Base-by-base conservation (phyloP, 2,888 invertebrate species). In the Dynastes maya region DNA sequence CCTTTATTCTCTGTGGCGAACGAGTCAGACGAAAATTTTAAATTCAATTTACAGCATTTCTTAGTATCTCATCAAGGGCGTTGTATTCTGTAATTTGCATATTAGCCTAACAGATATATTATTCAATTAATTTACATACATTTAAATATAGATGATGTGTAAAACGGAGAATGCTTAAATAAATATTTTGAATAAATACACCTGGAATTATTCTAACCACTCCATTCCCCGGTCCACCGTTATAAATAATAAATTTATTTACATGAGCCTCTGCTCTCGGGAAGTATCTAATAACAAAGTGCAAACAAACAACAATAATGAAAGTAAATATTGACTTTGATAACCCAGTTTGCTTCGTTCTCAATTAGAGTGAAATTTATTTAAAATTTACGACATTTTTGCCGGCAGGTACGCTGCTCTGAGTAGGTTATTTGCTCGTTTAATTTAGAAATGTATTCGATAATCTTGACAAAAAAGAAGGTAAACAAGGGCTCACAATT, bases 51-150 rank as follows among this genome's bases (percentile, higher is more conserved):
- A 63, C 63, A 45, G 11, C 8, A 63, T 63, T 32, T 11, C 4
- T 3, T 2, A 32, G 32, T 0, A 37, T 37, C 32, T 63, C 5
- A 9, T 63, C 8, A 13, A 63, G 9, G 45, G 45, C 6, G 45
- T 11, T 11, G 27, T 32, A 63, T 32, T 61, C 22, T 27, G 29
- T 13, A 13, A 29, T 63, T 32, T 32, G 11, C 63, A 32, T 32
- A 63, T 32, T 58, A 58, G 22, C 22, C 22, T 3, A 58, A 58
- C 55, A 58, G 27, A 32, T 63, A 63, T 63, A 32, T 63, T 67
- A 67, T 67, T 67, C 45, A 67, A 49, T 45, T 67, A 49, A 67
- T 67, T 67, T 67, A 2, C 67, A 67, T 67, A 67, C 49, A 67
- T 67, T 37, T 67, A 67, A 67, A 49, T 67, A 67, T 49, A 16